Conservation (phyloP, 2,113 vertebrate genomes). For the Prinia subflava region DNA sequence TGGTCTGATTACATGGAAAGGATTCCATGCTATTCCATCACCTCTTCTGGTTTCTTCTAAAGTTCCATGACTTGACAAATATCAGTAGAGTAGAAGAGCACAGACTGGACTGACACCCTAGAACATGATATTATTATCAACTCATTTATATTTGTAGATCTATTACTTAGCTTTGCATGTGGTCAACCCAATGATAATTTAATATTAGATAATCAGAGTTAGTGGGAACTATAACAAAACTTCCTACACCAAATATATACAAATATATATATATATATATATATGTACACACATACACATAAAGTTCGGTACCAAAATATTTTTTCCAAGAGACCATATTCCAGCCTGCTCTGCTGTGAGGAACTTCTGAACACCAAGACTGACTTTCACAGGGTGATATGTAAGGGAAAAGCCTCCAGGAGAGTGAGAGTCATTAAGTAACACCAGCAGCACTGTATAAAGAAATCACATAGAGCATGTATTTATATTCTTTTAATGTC, state of each 20-base stretch:
- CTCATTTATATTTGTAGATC: not conserved
- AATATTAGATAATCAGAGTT: not conserved
- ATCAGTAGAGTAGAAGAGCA: not conserved
- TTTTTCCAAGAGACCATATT: not conserved
- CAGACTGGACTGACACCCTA: not conserved
- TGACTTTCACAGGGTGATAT: not conserved
- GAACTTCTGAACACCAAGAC: not conserved
- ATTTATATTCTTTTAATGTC: not conserved
- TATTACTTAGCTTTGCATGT: not conserved
- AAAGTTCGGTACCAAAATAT: not conserved
- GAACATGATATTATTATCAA: not conserved
- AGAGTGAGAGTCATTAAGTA: not conserved
- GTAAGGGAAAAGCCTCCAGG: not conserved
- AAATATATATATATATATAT: not conserved
- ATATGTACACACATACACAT: not conserved
- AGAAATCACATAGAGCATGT: not conserved
- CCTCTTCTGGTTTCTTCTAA: not conserved
- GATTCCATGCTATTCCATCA: not conserved
- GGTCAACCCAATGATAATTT: not conserved
- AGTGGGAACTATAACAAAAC: not conserved
- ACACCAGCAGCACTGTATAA: not conserved
- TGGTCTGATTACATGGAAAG: not conserved
- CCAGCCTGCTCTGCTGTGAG: not conserved
- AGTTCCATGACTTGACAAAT: not conserved
- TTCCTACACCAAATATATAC: not conserved